Conservation (phyloP, 2,888 invertebrate genomes). For the Exephanes ischioxanthus region DNA sequence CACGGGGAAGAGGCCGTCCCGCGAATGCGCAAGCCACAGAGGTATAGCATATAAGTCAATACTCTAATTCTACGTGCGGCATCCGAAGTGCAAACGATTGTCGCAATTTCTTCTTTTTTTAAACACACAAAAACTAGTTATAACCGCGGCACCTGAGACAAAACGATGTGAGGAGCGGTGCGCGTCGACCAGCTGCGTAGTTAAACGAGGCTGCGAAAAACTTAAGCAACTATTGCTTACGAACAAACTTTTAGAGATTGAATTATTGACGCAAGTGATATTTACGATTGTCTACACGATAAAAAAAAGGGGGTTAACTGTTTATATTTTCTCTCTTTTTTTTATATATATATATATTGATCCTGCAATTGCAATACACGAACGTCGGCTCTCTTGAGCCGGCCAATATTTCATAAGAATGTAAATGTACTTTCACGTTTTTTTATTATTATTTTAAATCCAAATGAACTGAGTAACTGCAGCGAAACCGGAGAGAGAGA, state of each 20-base stretch:
- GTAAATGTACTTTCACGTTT: background rate
- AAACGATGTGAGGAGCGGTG: slow-evolving; percentile 3
- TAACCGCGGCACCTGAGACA: slow-evolving; percentile 3
- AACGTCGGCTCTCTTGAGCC: slow-evolving; percentile 20
- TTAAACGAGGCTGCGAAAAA: background rate
- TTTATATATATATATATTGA: slow-evolving; percentile 16
- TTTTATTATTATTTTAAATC: slow-evolving; percentile 21
- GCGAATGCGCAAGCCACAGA: slow-evolving; percentile 78
- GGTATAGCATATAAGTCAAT: slow-evolving; percentile 79
- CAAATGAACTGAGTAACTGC: slow-evolving; percentile 25
- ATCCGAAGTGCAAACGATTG: slow-evolving; percentile 7
- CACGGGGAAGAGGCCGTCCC: slow-evolving; percentile 76
- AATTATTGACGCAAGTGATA: slow-evolving; percentile 41
- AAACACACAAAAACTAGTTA: slow-evolving; percentile 30
- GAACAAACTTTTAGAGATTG: background rate
- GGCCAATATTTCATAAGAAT: slow-evolving; percentile 13
- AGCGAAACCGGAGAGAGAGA: slow-evolving; percentile 1
- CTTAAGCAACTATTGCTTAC: slow-evolving; percentile 42
- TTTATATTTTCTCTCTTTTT: slow-evolving; percentile 62
- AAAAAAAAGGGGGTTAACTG: slow-evolving; percentile 63
- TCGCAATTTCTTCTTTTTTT: slow-evolving; percentile 53
- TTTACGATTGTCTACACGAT: slow-evolving; percentile 46
- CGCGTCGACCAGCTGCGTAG: slow-evolving; percentile 32
- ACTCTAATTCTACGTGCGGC: slow-evolving; percentile 28
- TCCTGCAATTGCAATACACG: slow-evolving; percentile 4